These are phyloP conservation scores for Coenonympha glycerion DNA, from an alignment of 2,888 invertebrate species.

Conservation along the genomic window DNA sequence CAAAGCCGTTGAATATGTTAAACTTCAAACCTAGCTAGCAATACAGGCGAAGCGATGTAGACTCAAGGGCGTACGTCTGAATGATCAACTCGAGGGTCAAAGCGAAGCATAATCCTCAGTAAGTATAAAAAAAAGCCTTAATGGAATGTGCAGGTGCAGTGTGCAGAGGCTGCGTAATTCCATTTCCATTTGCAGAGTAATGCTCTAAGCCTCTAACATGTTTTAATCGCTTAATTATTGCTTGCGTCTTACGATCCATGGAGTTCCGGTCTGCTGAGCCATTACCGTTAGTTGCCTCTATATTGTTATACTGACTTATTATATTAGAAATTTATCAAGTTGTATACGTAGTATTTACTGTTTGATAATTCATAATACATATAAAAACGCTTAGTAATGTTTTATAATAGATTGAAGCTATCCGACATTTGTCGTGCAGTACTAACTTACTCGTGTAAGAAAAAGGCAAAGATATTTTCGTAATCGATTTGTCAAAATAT, in stretches of 20 bases:
- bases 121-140: neutral
- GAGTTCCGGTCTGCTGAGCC: constrained; percentile 12
- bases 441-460: too few relatives aligned
- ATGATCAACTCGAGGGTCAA: neutral
- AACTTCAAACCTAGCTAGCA: neutral
- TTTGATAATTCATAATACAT: neutral
- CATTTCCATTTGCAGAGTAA: constrained; percentile 11
- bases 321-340: too few relatives aligned
- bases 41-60: neutral
- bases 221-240: constrained; percentile 11
- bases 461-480: too few relatives aligned
- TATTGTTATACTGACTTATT: neutral
- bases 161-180: constrained; percentile 11
- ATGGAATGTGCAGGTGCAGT: constrained; percentile 17
- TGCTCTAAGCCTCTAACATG: constrained; percentile 3
- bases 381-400: neutral
- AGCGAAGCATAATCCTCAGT: neutral
- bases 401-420: neutral
- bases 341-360: neutral
- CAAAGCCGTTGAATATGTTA: too few relatives aligned
- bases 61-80: neutral
- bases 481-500: too few relatives aligned
- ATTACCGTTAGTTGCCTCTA: constrained; percentile 1
- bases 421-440: neutral
- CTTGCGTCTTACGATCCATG: constrained; percentile 8